phyloP scores from a whole-genome alignment of 2,888 invertebrate species.

The Crepidodera aurea region DNA sequence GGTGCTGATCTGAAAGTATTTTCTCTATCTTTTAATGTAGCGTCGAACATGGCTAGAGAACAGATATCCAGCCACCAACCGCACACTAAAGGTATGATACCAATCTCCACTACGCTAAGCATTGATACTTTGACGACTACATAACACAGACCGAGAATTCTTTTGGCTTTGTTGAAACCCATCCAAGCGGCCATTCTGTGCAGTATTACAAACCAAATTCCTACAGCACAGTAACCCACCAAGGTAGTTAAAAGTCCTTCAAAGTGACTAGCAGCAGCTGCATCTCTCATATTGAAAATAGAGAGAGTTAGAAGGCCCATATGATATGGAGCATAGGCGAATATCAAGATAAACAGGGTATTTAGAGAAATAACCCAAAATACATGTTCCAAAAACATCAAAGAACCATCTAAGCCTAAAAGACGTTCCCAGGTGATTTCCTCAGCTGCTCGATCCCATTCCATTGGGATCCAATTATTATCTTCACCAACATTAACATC shows the following conservation, averaged over 20 bases:
- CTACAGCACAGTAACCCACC: constrained; percentile 92
- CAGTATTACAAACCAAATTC: constrained; percentile 79
- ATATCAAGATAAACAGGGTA: constrained; percentile 94
- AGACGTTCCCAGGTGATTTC: constrained; percentile 98
- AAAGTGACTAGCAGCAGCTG: constrained; percentile 82
- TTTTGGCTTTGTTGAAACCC: constrained; percentile 80
- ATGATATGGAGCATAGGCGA: constrained; percentile 96
- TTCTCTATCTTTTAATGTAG: constrained; percentile 87
- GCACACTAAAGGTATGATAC: constrained; percentile 94
- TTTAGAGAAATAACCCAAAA: constrained; percentile 99
- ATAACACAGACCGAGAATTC: constrained; percentile 91
- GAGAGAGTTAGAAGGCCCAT: constrained; percentile 88
- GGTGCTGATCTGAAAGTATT: constrained; percentile 89
- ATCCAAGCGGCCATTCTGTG: constrained; percentile 86
- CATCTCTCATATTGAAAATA: constrained; percentile 72
- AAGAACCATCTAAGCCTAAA: constrained; percentile 93
- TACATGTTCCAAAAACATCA: constrained; percentile 97
- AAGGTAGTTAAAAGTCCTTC: constrained; percentile 92
- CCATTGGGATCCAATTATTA: constrained; percentile 97
- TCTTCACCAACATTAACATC: constrained; percentile 75
- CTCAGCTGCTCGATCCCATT: constrained; percentile 97
- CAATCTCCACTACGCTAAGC: constrained; percentile 95
- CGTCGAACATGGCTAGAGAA: constrained; percentile 91
- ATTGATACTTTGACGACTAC: constrained; percentile 92
- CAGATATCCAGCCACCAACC: constrained; percentile 99